phyloP scores from a whole-genome alignment of 2,797 vertebrate genomes.

The Psittacula echo region DNA sequence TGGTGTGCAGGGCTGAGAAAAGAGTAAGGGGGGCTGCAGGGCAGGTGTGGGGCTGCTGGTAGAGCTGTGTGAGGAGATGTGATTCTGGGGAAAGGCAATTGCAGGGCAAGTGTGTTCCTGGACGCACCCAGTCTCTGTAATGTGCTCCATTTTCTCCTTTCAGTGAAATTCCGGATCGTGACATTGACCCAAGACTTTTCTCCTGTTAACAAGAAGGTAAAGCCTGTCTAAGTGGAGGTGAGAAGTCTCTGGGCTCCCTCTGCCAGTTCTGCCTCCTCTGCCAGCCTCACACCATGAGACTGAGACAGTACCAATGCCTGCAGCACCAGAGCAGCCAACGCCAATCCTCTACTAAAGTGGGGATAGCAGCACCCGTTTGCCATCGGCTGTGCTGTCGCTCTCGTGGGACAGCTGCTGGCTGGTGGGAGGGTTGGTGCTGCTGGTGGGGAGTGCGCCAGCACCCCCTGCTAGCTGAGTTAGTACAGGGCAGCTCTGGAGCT shows the following conservation, averaged over 20 bases:
- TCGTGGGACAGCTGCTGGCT: background rate
- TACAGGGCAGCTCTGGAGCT: background rate
- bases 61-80: background rate
- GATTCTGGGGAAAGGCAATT: background rate
- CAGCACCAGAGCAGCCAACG: background rate
- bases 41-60: background rate
- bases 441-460: background rate
- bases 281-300: background rate
- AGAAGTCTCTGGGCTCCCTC: background rate
- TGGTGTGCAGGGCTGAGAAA: background rate
- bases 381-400: rapidly evolving
- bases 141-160: background rate
- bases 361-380: background rate
- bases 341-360: rapidly evolving
- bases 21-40: background rate
- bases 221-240: background rate
- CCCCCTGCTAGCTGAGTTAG: background rate
- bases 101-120: rapidly evolving
- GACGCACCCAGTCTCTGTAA: rapidly evolving
- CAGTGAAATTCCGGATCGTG: constrained; percentile 65
- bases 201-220: constrained; percentile 59
- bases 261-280: background rate
- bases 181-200: constrained; percentile 28
- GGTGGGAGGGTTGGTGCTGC: background rate
- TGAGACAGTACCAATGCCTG: background rate